Base-by-base conservation (phyloP, 1,140 invertebrate genomes). In the Amyelois transitella region DNA sequence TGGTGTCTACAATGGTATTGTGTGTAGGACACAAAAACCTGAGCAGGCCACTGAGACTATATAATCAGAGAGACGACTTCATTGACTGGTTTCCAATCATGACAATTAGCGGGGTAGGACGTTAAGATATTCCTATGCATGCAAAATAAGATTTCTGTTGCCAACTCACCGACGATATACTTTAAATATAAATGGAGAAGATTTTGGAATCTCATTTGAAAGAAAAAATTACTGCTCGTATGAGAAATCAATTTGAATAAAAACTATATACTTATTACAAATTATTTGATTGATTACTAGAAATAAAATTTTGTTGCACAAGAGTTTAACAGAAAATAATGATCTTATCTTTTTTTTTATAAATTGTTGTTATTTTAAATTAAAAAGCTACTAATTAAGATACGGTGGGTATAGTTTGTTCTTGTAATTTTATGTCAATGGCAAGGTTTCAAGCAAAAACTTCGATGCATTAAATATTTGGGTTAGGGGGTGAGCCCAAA, bases 1-100 rank as follows among this genome's bases (percentile, higher is more conserved):
- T 60, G 56, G 43, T 66, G 61, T 69, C 60, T 67, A 58, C 59
- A 66, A 62, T 43, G 32, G 54, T 49, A 53, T 53, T 56, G 57
- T 48, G 20, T 48, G 20, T 48, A 21, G 45, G 45, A n/a, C n/a
- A 48, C 45, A 48, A 48, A 48, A 48, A 48, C 45, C 10, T 14
- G 32, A 38, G 32, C 4, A 38, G 32, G 32, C 8, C 32, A 38
- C 32, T 38, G 32, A 38, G n/a, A 4, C 2, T 38, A 38, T 2
- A 38, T 14, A 14, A 8, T 28, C 17, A 38, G n/a, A 6, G 32
- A 38, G 32, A 38, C 32, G 32, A 38, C 32, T 14, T 2, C n/a
- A 2, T 14, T 14, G 17, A 38, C n/a, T n/a, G n/a, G 17, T 14
- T 38, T n/a, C 0, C 12, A 38, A 14, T 6, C 10, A 1, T 32